Conservation (phyloP, 2,888 invertebrate genomes). For the Sisyra nigra region DNA sequence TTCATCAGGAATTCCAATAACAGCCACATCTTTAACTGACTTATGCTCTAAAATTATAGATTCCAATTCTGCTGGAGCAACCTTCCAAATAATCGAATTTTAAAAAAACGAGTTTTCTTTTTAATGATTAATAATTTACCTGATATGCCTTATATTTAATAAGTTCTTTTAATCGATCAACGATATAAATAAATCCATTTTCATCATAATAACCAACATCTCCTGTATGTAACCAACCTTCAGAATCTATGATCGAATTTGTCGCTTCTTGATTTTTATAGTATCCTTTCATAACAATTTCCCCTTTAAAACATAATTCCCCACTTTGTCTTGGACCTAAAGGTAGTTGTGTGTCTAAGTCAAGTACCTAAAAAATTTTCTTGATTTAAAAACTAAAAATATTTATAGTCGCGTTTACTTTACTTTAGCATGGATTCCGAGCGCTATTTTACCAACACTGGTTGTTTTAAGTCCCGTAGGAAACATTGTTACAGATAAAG, state of each 20-base stretch:
- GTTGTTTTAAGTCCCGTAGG: conserved; percentile 17
- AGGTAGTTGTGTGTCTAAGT: conserved; percentile 40
- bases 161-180: conserved; percentile 75
- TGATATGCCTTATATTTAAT: conserved; percentile 82
- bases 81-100: conserved; percentile 12
- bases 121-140: too few relatives aligned
- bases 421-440: conserved; percentile 44
- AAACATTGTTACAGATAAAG: conserved; percentile 36
- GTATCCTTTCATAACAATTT: conserved; percentile 55
- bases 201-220: conserved; percentile 72
- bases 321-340: conserved; percentile 54
- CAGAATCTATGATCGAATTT: conserved; percentile 40
- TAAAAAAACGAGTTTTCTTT: too few relatives aligned
- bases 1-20: conserved; percentile 36
- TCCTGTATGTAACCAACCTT: conserved; percentile 66
- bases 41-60: conserved; percentile 36
- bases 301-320: conserved; percentile 72
- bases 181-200: conserved; percentile 61
- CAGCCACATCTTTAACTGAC: conserved; percentile 38
- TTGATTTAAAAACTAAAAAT: neutral
- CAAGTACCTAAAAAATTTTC: conserved; percentile 26
- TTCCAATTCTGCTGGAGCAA: conserved; percentile 42
- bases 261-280: conserved; percentile 55
- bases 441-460: conserved; percentile 47
- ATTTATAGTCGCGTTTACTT: neutral